Percentiles rank a stretch among this genome's conserved stretches.
phyloP scores from a whole-genome alignment of 2,113 vertebrate genomes.

The Stegostoma tigrinum region DNA sequence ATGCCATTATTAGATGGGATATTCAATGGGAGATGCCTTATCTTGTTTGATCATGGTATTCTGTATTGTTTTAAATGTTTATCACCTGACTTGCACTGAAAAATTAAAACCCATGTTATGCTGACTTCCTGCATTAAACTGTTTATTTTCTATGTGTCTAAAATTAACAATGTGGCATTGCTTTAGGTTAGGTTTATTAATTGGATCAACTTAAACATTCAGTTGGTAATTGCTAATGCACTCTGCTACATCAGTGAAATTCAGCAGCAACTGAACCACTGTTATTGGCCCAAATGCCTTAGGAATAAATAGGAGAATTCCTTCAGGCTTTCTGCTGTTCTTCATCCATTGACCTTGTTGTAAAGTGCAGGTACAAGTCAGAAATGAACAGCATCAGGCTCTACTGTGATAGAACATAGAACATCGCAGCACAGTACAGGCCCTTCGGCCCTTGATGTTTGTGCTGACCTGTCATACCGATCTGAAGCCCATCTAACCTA shows the following conservation, averaged over 20 bases:
- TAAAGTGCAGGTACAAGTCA: neutral
- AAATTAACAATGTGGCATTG: neutral
- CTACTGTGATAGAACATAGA: neutral
- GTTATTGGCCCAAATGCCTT: neutral
- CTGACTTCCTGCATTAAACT: constrained; percentile 17
- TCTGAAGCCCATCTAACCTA: too few relatives aligned
- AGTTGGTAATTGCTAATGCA: neutral
- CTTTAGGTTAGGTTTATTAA: constrained; percentile 12
- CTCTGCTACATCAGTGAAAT: neutral
- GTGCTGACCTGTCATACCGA: too few relatives aligned
- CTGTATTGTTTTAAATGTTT: constrained; percentile 14
- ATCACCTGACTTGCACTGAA: constrained; percentile 33
- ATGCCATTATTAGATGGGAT: neutral
- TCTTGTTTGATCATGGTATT: constrained; percentile 32
- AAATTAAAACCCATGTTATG: constrained; percentile 35
- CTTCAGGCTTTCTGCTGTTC: neutral
- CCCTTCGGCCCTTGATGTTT: too few relatives aligned
- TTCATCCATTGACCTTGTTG: neutral
- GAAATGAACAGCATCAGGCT: neutral
- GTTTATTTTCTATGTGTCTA: constrained; percentile 2
- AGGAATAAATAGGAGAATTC: neutral
- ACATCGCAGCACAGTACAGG: too few relatives aligned
- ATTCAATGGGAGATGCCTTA: neutral
- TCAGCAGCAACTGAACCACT: neutral
- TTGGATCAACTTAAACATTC: neutral